phyloP scores from a whole-genome alignment of 2,888 invertebrate species.

The Strigamia crassipes region DNA sequence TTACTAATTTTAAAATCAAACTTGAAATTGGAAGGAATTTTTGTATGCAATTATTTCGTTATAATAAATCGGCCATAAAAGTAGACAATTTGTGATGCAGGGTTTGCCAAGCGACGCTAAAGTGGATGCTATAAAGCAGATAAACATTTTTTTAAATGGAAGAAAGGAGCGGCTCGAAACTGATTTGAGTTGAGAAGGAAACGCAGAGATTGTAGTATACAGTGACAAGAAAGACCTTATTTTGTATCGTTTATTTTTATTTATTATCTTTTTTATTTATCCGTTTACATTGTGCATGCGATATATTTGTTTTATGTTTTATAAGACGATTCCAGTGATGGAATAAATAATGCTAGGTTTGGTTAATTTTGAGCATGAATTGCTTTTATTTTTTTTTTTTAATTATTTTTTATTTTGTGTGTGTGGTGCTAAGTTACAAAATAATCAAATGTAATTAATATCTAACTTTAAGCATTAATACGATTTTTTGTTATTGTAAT shows the following conservation, averaged over 20 bases:
- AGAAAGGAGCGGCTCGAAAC: neutral
- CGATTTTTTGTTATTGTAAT: slow-evolving; percentile 9
- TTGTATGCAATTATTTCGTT: neutral
- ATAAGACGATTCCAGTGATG: neutral
- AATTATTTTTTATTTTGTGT: neutral
- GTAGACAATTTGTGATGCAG: slow-evolving; percentile 6
- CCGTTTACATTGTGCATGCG: neutral
- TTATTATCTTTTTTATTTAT: too few relatives aligned
- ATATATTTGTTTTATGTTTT: neutral
- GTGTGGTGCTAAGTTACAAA: neutral
- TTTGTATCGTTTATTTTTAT: too few relatives aligned
- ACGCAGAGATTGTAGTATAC: neutral
- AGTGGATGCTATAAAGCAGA: neutral
- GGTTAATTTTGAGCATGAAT: neutral
- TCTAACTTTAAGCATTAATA: neutral
- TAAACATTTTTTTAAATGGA: neutral
- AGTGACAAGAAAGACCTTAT: too few relatives aligned
- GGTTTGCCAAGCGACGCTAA: neutral
- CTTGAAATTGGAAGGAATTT: neutral
- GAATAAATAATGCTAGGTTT: neutral
- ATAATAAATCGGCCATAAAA: neutral
- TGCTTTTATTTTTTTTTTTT: neutral
- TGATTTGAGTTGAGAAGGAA: neutral
- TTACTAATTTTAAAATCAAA: neutral
- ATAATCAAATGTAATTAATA: neutral